Evolutionary conservation across 2,888 invertebrate species (phyloP).

Genomic region (Rosalia funebris): DNA sequence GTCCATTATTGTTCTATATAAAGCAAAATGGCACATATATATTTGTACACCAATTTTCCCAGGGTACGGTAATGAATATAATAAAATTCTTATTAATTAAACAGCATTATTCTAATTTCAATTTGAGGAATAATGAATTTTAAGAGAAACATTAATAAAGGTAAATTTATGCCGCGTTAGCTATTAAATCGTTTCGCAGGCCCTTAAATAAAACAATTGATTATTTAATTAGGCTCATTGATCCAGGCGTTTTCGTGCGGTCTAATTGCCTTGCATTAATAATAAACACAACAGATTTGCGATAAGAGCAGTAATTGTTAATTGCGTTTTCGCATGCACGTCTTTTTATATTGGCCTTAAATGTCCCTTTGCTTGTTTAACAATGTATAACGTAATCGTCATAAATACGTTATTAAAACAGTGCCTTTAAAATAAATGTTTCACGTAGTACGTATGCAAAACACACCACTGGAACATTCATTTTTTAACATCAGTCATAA

Average conservation of each 20-base stretch:
- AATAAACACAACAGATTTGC: constrained; percentile 65
- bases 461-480: no score
- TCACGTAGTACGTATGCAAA: neutral
- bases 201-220: constrained; percentile 57
- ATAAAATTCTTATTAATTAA: no score
- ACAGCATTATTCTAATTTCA: no score
- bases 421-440: constrained; percentile 22
- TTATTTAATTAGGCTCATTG: constrained; percentile 64
- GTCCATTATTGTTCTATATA: no score
- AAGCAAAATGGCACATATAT: no score
- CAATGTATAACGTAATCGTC: constrained; percentile 52
- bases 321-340: constrained; percentile 65
- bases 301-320: constrained; percentile 65
- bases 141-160: no score
- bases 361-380: constrained; percentile 59
- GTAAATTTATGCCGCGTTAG: no score
- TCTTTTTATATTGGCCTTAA: constrained; percentile 55
- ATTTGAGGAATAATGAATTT: no score
- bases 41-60: no score
- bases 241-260: constrained; percentile 62
- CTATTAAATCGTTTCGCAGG: neutral
- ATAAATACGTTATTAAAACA: constrained; percentile 42
- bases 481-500: no score
- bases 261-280: constrained; percentile 65
- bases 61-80: no score